Base-by-base conservation (phyloP, 2,888 invertebrate species). In the Phyto melanocephala region DNA sequence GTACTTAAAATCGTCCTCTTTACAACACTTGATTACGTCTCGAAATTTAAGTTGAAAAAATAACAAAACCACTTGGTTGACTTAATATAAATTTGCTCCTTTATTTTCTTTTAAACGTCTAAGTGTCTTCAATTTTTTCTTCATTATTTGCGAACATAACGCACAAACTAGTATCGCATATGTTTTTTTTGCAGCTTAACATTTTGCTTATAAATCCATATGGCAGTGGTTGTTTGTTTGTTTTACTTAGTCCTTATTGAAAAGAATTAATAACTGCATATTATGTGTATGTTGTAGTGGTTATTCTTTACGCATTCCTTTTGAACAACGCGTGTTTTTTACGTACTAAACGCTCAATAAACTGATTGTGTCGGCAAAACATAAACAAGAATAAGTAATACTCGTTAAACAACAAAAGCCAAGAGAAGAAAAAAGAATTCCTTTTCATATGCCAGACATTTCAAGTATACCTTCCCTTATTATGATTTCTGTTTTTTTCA, bases 361-460 rank as follows among this genome's bases (percentile, higher is more conserved):
- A 72, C 79, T 67, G 40, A 65, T 65, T 79, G 79, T 65, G 79
- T 67, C 72, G 79, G 65, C 79, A 67, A 58, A 79, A 72, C 40
- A 28, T 40, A 65, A 78, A 72, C 65, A 58, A 67, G 8, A 60
- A 63, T 45, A 37, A 37, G 15, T 15, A 17, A 22, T 24, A 22
- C 54, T 74, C 20, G 47, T 63, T 42, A 52, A 42, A 52, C 28
- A 42, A 78, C 24, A 67, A 63, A 11, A 52, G 62, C 50, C 17
- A 62, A 42, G 22, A 28, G 45, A 45, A 45, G 35, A 42, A 45
- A 20, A 67, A 74, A 63, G 58, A 63, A 52, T 63, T 62, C 45
- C 40, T 75, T 42, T 78, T 79, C 56, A 71, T 79, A 79, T 67
- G 82, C 70, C 82, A 79, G 82, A 82, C 82, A 71, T 82, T 82